Base-by-base conservation (phyloP, 2,888 invertebrate species). In the Cylindroiulus punctatus region DNA sequence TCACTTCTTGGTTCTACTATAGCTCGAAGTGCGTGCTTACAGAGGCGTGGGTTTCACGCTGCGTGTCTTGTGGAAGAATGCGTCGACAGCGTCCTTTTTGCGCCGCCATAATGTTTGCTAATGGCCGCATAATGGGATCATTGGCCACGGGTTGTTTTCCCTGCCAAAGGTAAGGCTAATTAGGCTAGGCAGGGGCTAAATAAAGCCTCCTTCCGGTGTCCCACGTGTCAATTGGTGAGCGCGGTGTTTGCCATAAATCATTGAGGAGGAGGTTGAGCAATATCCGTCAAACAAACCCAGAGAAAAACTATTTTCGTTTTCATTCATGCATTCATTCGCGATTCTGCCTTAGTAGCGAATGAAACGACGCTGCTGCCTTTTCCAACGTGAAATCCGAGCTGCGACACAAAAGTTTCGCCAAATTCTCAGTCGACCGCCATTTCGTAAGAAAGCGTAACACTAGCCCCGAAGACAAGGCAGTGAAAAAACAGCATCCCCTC, bases 91-190 rank as follows among this genome's bases (percentile, higher is more conserved):
- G 65, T 10, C 26, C 65, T 65, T 65, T 65, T 26, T 65, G 65
- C 26, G 26, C 65, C 22, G 26, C 26, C 65, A 22, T 65, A 65
- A 65, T 65, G 65, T 65, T 26, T 65, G 26, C 65, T 65, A 65
- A 65, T 65, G 65, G 65, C 65, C 65, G 65, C 65, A 65, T 65
- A 22, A 65, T 65, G 65, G 65, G 65, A 65, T 65, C 65, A 65
- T 65, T 65, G 65, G 65, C 65, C 65, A 65, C 65, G 65, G 26
- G 65, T 26, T 65, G 65, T 65, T 65, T 57, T 57, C 65, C 22
- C 65, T 65, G 65, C 65, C 65, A 65, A 65, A 65, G 65, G 65
- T 65, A 65, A 65, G 65, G 65, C 65, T 65, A 65, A 65, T 65
- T 65, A 65, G 65, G 65, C 65, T 65, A 65, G 65, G 65, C 65